Evolutionary conservation across 2,888 invertebrate species (phyloP), one percentile per base, ranked within the genome.

Genomic region (Adineta ricciae): DNA sequence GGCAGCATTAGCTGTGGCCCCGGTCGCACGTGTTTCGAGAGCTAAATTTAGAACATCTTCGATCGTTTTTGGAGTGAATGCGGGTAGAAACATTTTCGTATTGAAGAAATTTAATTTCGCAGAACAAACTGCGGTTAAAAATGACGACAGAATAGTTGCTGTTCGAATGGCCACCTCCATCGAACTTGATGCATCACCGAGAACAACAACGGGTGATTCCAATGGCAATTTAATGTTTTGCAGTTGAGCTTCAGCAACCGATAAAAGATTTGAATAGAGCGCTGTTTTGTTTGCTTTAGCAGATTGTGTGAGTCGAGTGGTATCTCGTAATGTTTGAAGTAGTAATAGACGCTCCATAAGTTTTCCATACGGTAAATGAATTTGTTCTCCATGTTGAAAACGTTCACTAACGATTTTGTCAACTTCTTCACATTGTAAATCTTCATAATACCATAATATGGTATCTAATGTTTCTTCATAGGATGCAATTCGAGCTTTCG

Each of bases 21-120:
- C 89, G 14, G 73, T 86, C 14, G 90, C 89, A 24, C 84, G 83
- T 8, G 88, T 89, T 19, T 87, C 87, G n/a, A 88, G 86, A 19
- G 90, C 90, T 84, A 90, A 86, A 84, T 89, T 87, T 36, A 90
- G 84, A 32, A 90, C 89, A 88, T 90, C 88, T 83, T 88, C 88
- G 64, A 90, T 88, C 54, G 87, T 89, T 73, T 88, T 88, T 9
- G 90, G 90, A 8, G 88, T 86, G 82, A 88, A 88, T 11, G 88
- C 88, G 0, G 89, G 88, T 82, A 87, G 87, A 84, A 88, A 87
- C 86, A 88, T 88, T 38, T 88, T 86, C 5, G 86, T 87, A 87
- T 89, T 89, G 87, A 90, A 90, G 87, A 90, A 90, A 72, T 89
- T 88, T 19, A 90, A 87, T 85, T 88, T 87, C n/a, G 90, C 90